Conservation (phyloP, 2,888 invertebrate species). For the Drosophila mulleri region DNA sequence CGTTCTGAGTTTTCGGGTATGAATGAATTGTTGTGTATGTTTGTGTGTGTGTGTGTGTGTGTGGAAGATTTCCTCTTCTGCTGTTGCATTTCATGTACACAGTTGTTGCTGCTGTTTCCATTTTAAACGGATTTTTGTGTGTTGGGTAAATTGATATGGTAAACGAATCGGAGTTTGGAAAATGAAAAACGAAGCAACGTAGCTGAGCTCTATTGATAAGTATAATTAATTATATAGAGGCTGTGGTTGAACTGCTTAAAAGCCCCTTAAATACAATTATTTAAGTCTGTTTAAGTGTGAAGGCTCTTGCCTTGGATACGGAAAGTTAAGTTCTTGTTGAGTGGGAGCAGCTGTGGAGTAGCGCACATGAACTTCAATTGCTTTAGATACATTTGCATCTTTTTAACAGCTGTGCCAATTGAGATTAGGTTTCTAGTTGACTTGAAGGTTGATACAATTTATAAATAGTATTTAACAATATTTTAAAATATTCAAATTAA, state of each 20-base stretch:
- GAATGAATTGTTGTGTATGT: conserved; percentile 67
- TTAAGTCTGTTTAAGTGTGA: background rate
- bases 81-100: conserved; percentile 20
- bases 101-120: conserved; percentile 30
- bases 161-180: conserved; percentile 58
- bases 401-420: background rate
- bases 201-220: conserved; percentile 50
- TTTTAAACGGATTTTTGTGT: conserved; percentile 42
- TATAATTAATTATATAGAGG: conserved; percentile 42
- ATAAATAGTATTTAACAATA: too few relatives aligned
- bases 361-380: background rate
- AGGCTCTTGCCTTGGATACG: conserved; percentile 3
- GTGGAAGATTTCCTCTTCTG: conserved; percentile 30
- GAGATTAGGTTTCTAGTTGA: background rate
- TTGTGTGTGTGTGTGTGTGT: conserved; percentile 3
- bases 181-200: conserved; percentile 15
- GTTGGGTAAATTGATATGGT: conserved; percentile 73
- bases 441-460: background rate
- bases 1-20: conserved; percentile 56
- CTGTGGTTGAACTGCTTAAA: conserved; percentile 8
- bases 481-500: too few relatives aligned
- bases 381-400: conserved; percentile 1
- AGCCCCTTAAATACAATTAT: conserved; percentile 16
- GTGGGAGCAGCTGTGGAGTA: background rate
- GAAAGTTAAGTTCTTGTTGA: background rate